phyloP scores from a whole-genome alignment of 2,113 vertebrate species.

The cat (Felis catus) region F.catus_Fca126_mat1.0 CM031412.1:233332001-233332500 shows the following conservation, averaged over 20 bases:
- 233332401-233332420: no score
- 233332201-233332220: neutral
- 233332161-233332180: neutral
- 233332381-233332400: fast-evolving
- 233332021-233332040: neutral
- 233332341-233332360: fast-evolving
- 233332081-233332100: fast-evolving
- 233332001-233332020: neutral
- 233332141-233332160: neutral
- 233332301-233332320: fast-evolving
- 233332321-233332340: neutral
- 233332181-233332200: neutral
- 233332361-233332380: fast-evolving
- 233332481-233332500: fast-evolving
- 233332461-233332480: no score
- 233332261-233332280: neutral
- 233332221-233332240: neutral
- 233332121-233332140: fast-evolving
- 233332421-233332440: no score
- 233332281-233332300: neutral
- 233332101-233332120: fast-evolving
- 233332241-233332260: neutral
- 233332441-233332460: neutral
- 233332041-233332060: neutral
- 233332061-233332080: fast-evolving